Percentiles rank a stretch among this genome's conserved stretches.
phyloP scores from a whole-genome alignment of 1,140 invertebrate species.

The Tetramorium simillimum region DNA sequence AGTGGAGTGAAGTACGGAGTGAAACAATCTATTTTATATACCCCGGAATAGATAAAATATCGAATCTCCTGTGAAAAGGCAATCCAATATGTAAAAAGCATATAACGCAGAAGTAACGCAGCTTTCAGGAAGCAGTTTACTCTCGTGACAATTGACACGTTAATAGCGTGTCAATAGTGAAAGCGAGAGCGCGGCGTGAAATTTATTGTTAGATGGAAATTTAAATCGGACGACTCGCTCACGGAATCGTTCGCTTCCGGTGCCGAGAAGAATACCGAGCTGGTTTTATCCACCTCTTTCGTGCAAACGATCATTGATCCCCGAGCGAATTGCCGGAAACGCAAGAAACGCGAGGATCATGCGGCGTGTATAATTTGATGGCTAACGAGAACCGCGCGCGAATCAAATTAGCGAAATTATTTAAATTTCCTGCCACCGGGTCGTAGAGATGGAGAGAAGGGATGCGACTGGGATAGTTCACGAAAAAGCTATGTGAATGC shows the following conservation, averaged over 20 bases:
- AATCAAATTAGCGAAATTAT: constrained; percentile 53
- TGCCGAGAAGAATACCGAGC: not conserved
- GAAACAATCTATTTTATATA: constrained; percentile 4
- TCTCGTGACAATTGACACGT: not conserved
- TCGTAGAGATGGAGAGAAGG: not conserved
- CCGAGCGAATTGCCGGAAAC: constrained; percentile 10
- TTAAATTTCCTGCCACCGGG: constrained; percentile 54
- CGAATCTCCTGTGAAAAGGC: not conserved
- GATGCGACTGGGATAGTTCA: not conserved
- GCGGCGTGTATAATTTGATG: not conserved
- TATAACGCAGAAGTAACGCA: not conserved
- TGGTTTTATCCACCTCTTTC: not conserved
- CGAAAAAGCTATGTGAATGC: constrained; percentile 10
- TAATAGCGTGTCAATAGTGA: not conserved
- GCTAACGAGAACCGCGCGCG: constrained; percentile 13
- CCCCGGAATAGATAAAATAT: not conserved
- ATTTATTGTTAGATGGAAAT: not conserved
- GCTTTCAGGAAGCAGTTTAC: not conserved
- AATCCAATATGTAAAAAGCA: not conserved
- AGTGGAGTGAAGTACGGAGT: not conserved
- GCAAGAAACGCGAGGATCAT: not conserved
- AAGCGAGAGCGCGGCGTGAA: constrained; percentile 37
- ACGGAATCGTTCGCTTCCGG: constrained; percentile 33
- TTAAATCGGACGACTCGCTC: not conserved
- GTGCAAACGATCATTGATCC: not conserved